Conservation (phyloP, 2,113 vertebrate genomes). For the Clarias batrachus region DNA sequence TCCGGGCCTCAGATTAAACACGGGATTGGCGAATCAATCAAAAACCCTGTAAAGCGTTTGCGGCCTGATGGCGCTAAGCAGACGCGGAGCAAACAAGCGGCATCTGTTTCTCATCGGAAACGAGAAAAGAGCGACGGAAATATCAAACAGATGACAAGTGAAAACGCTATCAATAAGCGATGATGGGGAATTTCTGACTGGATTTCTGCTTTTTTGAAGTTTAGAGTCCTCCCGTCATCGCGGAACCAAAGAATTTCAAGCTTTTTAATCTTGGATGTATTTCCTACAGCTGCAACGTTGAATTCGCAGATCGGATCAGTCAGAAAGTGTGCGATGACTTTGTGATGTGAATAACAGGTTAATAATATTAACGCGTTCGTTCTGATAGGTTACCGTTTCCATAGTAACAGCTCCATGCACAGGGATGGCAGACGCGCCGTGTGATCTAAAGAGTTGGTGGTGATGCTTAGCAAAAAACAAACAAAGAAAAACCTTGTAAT, state of each 20-base stretch:
- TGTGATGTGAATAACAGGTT: neutral
- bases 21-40: slow-evolving; percentile 42
- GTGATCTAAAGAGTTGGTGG: neutral
- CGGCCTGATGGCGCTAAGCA: slow-evolving; percentile 4
- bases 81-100: slow-evolving; percentile 41
- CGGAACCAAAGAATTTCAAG: neutral
- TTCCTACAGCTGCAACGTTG: neutral
- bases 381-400: neutral
- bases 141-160: neutral
- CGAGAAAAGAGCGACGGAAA: slow-evolving; percentile 1
- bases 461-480: neutral
- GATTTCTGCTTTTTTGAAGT: neutral
- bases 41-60: neutral
- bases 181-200: neutral
- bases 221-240: neutral
- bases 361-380: neutral
- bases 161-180: neutral
- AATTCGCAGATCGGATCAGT: neutral
- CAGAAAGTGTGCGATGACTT: neutral
- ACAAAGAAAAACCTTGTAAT: too few species aligned
- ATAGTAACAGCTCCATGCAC: neutral
- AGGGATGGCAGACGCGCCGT: neutral
- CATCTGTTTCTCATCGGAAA: slow-evolving; percentile 46
- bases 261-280: neutral
- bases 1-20: slow-evolving; percentile 39